Conservation (phyloP, 2,888 invertebrate genomes). For the Dasysyrphus tricinctus region DNA sequence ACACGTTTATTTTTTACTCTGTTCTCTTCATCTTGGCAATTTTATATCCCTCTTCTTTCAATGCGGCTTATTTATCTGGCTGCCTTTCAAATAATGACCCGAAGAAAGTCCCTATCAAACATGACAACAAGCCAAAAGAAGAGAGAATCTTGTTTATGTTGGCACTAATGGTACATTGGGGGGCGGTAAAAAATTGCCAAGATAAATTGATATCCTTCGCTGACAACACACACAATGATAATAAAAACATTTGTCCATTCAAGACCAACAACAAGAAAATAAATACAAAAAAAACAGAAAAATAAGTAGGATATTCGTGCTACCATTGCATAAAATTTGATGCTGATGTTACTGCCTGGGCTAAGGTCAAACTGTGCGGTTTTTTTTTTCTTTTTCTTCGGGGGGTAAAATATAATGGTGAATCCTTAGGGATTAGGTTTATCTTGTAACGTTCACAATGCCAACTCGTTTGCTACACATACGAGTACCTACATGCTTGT, state of each 20-base stretch:
- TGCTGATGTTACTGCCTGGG: slow-evolving; percentile 69
- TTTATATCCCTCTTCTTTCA: slow-evolving; percentile 39
- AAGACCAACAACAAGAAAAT: not conserved
- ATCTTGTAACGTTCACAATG: slow-evolving; percentile 64
- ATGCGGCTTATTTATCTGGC: slow-evolving; percentile 73
- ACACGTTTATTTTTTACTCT: slow-evolving; percentile 62
- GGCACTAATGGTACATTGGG: slow-evolving; percentile 74
- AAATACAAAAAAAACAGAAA: slow-evolving; percentile 16
- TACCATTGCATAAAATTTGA: slow-evolving; percentile 75
- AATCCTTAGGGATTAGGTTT: slow-evolving; percentile 73
- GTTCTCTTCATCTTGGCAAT: slow-evolving; percentile 34
- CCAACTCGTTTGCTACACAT: slow-evolving; percentile 24
- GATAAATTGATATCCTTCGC: slow-evolving; percentile 75
- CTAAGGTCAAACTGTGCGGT: slow-evolving; percentile 70
- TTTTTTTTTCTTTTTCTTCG: slow-evolving; percentile 24
- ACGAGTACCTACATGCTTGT: slow-evolving; percentile 32
- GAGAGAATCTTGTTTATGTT: slow-evolving; percentile 75
- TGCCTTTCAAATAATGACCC: slow-evolving; percentile 71
- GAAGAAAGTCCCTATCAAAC: slow-evolving; percentile 73
- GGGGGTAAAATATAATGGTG: slow-evolving; percentile 70
- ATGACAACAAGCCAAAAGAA: slow-evolving; percentile 65
- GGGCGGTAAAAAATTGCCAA: slow-evolving; percentile 74
- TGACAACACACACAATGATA: slow-evolving; percentile 64
- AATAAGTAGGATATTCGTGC: slow-evolving; percentile 63
- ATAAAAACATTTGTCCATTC: slow-evolving; percentile 73